Conservation (phyloP, 2,113 vertebrate genomes). For the Corydoras maculifer region DNA sequence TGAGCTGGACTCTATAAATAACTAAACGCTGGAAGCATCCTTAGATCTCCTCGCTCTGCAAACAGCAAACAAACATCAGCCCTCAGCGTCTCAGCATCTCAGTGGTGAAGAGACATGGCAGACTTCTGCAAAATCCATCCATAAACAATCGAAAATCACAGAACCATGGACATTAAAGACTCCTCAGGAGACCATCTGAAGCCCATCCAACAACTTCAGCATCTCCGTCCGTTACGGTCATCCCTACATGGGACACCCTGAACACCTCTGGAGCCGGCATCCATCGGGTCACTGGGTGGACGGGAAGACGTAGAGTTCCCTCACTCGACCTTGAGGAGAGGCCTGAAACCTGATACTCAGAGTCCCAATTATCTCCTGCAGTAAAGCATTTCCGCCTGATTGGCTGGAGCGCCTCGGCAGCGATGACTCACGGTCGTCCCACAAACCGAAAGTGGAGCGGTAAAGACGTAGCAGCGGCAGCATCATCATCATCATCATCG, state of each 20-base stretch:
- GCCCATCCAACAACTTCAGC: too few species aligned
- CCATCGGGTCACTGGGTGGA: too few species aligned
- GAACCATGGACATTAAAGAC: neutral
- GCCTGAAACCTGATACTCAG: conserved; percentile 24
- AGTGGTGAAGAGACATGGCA: neutral
- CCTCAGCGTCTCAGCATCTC: neutral
- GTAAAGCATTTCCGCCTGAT: conserved; percentile 46
- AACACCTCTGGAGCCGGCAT: too few species aligned
- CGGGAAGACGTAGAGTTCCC: too few species aligned
- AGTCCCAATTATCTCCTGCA: conserved; percentile 26
- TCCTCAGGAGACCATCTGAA: too few species aligned
- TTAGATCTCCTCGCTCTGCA: neutral
- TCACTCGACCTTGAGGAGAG: conserved; percentile 39
- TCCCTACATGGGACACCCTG: too few species aligned
- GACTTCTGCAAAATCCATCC: neutral
- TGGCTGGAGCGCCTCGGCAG: conserved; percentile 57
- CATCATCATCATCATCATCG: neutral
- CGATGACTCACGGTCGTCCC: conserved; percentile 58
- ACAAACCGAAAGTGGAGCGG: neutral
- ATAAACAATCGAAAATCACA: neutral
- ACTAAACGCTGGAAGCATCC: neutral
- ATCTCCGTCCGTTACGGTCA: too few species aligned
- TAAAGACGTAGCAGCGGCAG: neutral
- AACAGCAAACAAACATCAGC: neutral
- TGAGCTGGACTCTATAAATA: neutral